Percentiles rank a stretch among this genome's conserved stretches.
Conservation (phyloP, 2,797 vertebrate species). For the Chrosomus eos region DNA sequence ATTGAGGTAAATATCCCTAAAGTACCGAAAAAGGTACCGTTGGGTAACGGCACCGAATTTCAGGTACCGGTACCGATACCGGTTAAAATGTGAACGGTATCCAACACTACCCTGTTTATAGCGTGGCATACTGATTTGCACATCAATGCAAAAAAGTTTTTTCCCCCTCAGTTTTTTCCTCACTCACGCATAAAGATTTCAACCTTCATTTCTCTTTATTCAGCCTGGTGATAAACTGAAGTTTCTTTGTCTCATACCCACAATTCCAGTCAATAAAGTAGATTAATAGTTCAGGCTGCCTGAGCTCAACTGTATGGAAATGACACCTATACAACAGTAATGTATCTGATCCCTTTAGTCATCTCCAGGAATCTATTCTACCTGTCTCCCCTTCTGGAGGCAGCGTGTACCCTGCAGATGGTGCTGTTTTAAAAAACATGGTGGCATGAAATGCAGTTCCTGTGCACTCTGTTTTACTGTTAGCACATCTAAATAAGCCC, state of each 20-base stretch:
- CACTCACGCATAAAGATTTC: neutral
- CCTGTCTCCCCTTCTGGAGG: conserved; percentile 23
- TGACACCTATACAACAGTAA: conserved; percentile 27
- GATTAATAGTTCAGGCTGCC: conserved; percentile 36
- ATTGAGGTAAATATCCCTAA: too few relatives aligned
- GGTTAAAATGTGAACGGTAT: too few relatives aligned
- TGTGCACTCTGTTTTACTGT: conserved; percentile 21
- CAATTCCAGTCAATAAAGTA: conserved; percentile 42
- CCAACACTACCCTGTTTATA: neutral
- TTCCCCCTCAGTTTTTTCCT: neutral
- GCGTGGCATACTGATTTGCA: neutral
- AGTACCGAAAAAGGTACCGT: too few relatives aligned
- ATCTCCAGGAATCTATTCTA: conserved; percentile 8
- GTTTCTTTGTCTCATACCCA: conserved; percentile 11
- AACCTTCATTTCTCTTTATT: conserved; percentile 18
- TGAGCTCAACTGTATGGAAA: conserved; percentile 31
- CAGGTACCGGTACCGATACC: too few relatives aligned
- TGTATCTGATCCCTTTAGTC: conserved; percentile 2
- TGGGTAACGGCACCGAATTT: too few relatives aligned
- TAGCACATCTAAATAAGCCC: conserved; percentile 6
- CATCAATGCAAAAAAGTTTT: neutral
- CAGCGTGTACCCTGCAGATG: conserved; percentile 59
- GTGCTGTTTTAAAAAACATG: conserved; percentile 64
- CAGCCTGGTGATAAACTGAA: neutral
- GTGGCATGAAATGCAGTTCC: neutral